A percentile compares a stretch with the other conserved stretches of the same genome.
Evolutionary conservation across 2,888 invertebrate genomes (phyloP).

Genomic region (Clivina fossor): DNA sequence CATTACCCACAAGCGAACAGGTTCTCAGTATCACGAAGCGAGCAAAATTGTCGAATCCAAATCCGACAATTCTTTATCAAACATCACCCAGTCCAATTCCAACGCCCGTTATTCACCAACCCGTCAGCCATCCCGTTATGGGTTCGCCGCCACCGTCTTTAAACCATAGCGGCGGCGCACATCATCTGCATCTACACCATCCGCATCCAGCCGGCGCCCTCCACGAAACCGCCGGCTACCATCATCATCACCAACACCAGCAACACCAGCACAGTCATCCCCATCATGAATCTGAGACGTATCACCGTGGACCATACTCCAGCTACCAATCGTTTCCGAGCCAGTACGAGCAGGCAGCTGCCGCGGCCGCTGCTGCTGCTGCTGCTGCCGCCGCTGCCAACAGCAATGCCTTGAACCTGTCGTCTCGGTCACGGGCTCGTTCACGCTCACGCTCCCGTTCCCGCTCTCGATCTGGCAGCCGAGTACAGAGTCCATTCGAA

Average conservation of each 20-base stretch:
- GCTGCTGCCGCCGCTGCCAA: slow-evolving; percentile 54
- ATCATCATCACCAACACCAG: slow-evolving; percentile 47
- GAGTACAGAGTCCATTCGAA: slow-evolving; percentile 77
- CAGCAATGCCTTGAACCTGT: slow-evolving; percentile 73
- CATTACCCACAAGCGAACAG: slow-evolving; percentile 81
- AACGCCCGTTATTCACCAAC: slow-evolving; percentile 64
- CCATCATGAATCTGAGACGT: slow-evolving; percentile 45
- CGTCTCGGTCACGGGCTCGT: slow-evolving; percentile 58
- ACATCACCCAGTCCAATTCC: slow-evolving; percentile 59
- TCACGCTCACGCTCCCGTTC: slow-evolving; percentile 57
- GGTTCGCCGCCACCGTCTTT: slow-evolving; percentile 47
- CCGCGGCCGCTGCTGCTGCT: slow-evolving; percentile 59
- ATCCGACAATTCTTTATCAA: slow-evolving; percentile 56
- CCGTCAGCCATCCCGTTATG: slow-evolving; percentile 50
- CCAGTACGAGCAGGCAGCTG: slow-evolving; percentile 40
- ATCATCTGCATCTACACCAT: slow-evolving; percentile 20
- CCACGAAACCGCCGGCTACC: slow-evolving; percentile 55
- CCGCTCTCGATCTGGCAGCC: slow-evolving; percentile 46
- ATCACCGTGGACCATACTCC: slow-evolving; percentile 57
- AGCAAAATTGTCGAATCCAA: slow-evolving; percentile 54
- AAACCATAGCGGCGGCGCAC: slow-evolving; percentile 8
- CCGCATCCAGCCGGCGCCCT: slow-evolving; percentile 37
- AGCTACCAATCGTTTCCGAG: slow-evolving; percentile 48
- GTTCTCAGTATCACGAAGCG: slow-evolving; percentile 82
- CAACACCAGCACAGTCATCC: neutral